A percentile compares a stretch with the other conserved stretches of the same genome.
Evolutionary conservation across 1,140 invertebrate genomes (phyloP).

Genomic region (Drosophila pandora): DNA sequence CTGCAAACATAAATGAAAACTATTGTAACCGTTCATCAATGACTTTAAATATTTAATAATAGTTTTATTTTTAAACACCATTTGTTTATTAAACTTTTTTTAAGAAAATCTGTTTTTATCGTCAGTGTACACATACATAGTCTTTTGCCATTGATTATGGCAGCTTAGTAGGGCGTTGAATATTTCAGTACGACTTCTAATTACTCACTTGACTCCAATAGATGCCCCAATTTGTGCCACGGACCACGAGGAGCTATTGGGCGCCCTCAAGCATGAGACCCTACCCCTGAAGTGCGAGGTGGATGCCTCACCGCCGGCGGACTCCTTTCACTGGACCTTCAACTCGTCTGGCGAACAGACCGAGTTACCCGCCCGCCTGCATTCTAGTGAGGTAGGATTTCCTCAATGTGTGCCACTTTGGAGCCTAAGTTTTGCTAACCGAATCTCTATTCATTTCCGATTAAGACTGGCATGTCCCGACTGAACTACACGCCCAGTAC

Average conservation of each 20-base stretch:
- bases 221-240: constrained; percentile 92
- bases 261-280: constrained; percentile 93
- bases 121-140: constrained; percentile 3
- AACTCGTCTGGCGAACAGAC: constrained; percentile 93
- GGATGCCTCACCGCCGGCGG: constrained; percentile 91
- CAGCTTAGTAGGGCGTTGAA: constrained; percentile 51
- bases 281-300: constrained; percentile 92
- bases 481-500: constrained; percentile 93
- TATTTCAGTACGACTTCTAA: constrained; percentile 68
- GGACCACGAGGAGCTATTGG: constrained; percentile 90
- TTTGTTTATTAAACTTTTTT: too few species aligned
- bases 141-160: background rate
- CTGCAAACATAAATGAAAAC: too few species aligned
- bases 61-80: too few species aligned
- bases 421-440: constrained; percentile 1
- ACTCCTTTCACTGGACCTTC: constrained; percentile 94
- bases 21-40: too few species aligned
- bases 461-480: constrained; percentile 86
- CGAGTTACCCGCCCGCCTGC: constrained; percentile 88
- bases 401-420: constrained; percentile 10
- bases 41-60: too few species aligned
- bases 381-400: constrained; percentile 85
- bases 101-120: background rate
- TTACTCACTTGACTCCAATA: constrained; percentile 81
- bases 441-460: constrained; percentile 6